phyloP scores from a whole-genome alignment of 2,888 invertebrate genomes.

The Pollenia griseotomentosa region DNA sequence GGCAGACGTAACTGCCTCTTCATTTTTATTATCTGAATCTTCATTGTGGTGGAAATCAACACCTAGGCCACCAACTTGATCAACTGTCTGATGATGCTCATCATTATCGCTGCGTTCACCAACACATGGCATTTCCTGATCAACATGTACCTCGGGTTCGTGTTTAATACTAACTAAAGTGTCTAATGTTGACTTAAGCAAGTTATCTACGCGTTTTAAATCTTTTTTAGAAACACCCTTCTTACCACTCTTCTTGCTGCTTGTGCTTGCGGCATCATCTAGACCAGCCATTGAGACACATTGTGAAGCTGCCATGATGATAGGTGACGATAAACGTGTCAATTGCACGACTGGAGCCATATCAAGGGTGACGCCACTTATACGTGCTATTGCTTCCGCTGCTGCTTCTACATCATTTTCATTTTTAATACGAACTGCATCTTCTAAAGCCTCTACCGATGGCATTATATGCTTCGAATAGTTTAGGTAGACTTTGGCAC shows the following conservation, averaged over 20 bases:
- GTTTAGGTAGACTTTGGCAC: slow-evolving; percentile 78
- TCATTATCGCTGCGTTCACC: slow-evolving; percentile 64
- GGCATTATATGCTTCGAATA: slow-evolving; percentile 80
- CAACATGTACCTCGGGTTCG: slow-evolving; percentile 81
- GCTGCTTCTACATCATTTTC: slow-evolving; percentile 79
- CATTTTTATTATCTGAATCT: slow-evolving; percentile 65
- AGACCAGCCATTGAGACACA: slow-evolving; percentile 73
- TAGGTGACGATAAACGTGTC: slow-evolving; percentile 79
- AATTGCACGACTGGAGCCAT: slow-evolving; percentile 80
- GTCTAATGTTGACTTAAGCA: slow-evolving; percentile 81
- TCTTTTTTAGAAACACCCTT: slow-evolving; percentile 81
- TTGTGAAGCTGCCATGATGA: slow-evolving; percentile 76
- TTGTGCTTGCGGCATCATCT: slow-evolving; percentile 64
- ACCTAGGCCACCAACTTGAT: slow-evolving; percentile 29
- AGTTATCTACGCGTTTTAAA: slow-evolving; percentile 81
- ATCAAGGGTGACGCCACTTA: slow-evolving; percentile 70
- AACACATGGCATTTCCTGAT: slow-evolving; percentile 49
- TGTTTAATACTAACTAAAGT: slow-evolving; percentile 83
- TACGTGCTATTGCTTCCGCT: slow-evolving; percentile 69
- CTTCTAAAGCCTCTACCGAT: slow-evolving; percentile 76
- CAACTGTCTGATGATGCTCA: slow-evolving; percentile 17
- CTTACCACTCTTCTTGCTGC: slow-evolving; percentile 75
- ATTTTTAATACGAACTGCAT: slow-evolving; percentile 79
- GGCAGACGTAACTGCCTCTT: slow-evolving; percentile 73
- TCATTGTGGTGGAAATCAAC: slow-evolving; percentile 67